Evolutionary conservation across 2,888 invertebrate species (phyloP).

Genomic region (Geotrupes spiniger): DNA sequence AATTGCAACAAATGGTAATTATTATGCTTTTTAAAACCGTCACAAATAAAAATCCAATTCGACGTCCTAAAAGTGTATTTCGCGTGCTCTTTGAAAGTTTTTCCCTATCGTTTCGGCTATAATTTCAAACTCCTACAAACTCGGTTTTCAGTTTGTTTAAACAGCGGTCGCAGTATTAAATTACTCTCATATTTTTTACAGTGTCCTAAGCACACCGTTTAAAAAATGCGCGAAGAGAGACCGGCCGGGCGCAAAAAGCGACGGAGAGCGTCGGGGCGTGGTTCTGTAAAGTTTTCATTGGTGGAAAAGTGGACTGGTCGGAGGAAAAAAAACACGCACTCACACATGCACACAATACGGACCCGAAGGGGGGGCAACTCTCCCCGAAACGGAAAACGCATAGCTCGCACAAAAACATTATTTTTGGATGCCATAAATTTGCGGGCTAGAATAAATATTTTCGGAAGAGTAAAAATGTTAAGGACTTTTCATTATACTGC

Average conservation of each 20-base stretch:
- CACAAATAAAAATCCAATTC: too few relatives aligned
- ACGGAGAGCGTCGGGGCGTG: constrained; percentile 44
- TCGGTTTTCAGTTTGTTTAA: constrained; percentile 48
- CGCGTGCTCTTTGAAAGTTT: constrained; percentile 8
- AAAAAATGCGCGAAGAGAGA: constrained; percentile 28
- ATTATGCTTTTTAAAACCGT: too few relatives aligned
- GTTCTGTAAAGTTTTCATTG: constrained; percentile 47
- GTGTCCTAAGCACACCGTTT: constrained; percentile 43
- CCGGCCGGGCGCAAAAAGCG: constrained; percentile 33
- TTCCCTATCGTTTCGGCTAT: constrained; percentile 23
- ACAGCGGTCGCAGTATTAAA: constrained; percentile 48
- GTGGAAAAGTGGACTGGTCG: constrained; percentile 42
- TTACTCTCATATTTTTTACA: constrained; percentile 50
- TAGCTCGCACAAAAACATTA: constrained; percentile 48
- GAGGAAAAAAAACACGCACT: constrained; percentile 38
- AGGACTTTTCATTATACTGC: constrained; percentile 52
- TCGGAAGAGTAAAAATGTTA: constrained; percentile 52
- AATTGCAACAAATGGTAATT: too few relatives aligned
- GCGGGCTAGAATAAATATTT: constrained; percentile 53
- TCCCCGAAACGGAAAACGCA: constrained; percentile 45
- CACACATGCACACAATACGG: constrained; percentile 7
- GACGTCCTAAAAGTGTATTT: not conserved
- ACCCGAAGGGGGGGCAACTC: constrained; percentile 17
- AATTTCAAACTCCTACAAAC: constrained; percentile 37
- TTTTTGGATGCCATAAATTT: constrained; percentile 53